Conservation (phyloP, 2,888 invertebrate species). For the Pristionchus exspectatus region DNA sequence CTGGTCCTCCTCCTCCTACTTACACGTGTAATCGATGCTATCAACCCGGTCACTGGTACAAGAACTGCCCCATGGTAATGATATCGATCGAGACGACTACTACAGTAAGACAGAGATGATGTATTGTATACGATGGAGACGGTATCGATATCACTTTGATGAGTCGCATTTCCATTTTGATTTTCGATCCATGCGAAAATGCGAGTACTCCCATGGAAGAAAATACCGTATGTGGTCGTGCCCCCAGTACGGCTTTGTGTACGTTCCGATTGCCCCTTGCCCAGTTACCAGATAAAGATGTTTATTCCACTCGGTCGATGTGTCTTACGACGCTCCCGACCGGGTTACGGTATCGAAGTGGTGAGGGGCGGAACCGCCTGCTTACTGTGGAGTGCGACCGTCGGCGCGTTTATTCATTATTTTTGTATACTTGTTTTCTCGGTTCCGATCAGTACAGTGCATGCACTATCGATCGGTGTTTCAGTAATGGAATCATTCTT, state of each 20-base stretch:
- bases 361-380: constrained; percentile 32
- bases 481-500: background rate
- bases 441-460: constrained; percentile 38
- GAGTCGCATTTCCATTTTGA: constrained; percentile 13
- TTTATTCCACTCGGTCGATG: constrained; percentile 21
- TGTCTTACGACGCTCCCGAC: background rate
- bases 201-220: background rate
- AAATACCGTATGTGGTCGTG: constrained; percentile 9
- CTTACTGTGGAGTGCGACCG: constrained; percentile 6
- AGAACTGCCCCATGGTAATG: constrained; percentile 88
- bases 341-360: constrained; percentile 8
- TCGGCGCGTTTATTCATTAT: constrained; percentile 24
- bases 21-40: constrained; percentile 96
- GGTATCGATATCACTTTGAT: constrained; percentile 16
- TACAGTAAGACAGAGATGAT: constrained; percentile 14
- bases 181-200: constrained; percentile 25
- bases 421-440: constrained; percentile 23
- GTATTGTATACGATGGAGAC: background rate
- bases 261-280: constrained; percentile 16
- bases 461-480: constrained; percentile 44
- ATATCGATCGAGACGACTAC: constrained; percentile 8
- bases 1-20: constrained; percentile 91
- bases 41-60: constrained; percentile 96
- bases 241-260: constrained; percentile 12
- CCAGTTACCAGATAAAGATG: constrained; percentile 49